Evolutionary conservation across 1,140 invertebrate species (phyloP), one percentile per base, ranked within the genome.

Genomic region (Orchestia grillus): DNA sequence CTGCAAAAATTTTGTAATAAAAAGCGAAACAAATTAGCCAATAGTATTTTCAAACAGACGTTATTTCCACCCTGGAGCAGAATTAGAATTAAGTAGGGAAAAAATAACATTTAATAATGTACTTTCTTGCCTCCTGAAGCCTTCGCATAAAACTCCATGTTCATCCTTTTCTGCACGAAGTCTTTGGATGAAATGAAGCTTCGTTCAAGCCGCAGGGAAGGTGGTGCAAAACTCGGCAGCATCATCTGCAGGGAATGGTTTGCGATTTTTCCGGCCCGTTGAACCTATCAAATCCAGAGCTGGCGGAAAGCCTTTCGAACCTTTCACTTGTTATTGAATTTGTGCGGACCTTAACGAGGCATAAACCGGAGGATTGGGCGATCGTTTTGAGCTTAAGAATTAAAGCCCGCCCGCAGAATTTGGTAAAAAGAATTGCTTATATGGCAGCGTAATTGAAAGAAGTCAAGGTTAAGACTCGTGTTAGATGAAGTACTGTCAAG

Each of bases 201-300:
- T 77, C 62, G 11, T 77, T 77, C 28, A 77, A 77, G 28, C 62
- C 15, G 62, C 62, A 1, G 11, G 11, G 62, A 15, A 77, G 62
- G 62, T 36, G 28, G 62, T 36, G 62, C 62, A 77, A 77, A 77
- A 77, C 28, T 77, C 62, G 62, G 62, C 62, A 8, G 62, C 62
- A 77, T 43, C 88, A 91, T 42, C 88, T 91, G 88, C 88, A 91
- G 88, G 88, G 41, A 91, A 91, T 91, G 88, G 88, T 44, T 91
- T 91, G 41, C 88, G 41, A 91, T 91, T 91, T 44, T 91, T 91
- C 88, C 88, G 28, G 44, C 44, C 88, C 41, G 44, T 44, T 91
- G 88, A 42, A 91, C 88, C 88, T 44, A 42, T 91, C 88, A 44
- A 91, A 91, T 42, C 44, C 88, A 91, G 88, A 91, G 41, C 44